phyloP scores from a whole-genome alignment of 2,797 vertebrate genomes.

The Synaphobranchus kaupii region DNA sequence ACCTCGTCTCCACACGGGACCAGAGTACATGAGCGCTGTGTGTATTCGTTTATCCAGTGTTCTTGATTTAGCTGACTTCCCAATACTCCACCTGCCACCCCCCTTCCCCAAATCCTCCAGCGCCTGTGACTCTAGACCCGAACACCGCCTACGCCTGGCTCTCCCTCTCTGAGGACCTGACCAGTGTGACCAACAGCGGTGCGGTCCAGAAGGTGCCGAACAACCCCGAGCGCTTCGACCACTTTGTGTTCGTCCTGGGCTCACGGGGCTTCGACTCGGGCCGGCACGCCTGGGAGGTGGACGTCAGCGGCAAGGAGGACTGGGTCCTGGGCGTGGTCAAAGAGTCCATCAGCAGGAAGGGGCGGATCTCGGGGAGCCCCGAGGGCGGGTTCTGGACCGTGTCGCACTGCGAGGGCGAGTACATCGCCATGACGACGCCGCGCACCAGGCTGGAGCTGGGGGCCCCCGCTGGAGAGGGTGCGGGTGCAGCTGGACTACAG shows the following conservation, averaged over 20 bases:
- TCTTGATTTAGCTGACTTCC: not conserved
- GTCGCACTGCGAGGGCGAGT: slow-evolving; percentile 69
- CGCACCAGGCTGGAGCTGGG: slow-evolving; percentile 55
- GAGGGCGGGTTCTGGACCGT: slow-evolving; percentile 80
- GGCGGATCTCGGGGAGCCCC: slow-evolving; percentile 71
- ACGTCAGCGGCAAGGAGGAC: slow-evolving; percentile 72
- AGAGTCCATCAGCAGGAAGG: slow-evolving; percentile 72
- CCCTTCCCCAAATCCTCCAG: slow-evolving; percentile 44
- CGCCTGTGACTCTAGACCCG: slow-evolving; percentile 75
- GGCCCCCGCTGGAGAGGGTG: slow-evolving; percentile 60
- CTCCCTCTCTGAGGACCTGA: slow-evolving; percentile 68
- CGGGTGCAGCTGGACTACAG: slow-evolving; percentile 74
- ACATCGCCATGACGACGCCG: slow-evolving; percentile 76
- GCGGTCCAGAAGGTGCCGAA: slow-evolving; percentile 64
- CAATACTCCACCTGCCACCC: not conserved
- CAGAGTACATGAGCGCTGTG: not conserved
- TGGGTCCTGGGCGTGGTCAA: slow-evolving; percentile 79
- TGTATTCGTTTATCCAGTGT: not conserved
- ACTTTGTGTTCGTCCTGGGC: slow-evolving; percentile 76
- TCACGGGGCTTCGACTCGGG: slow-evolving; percentile 72
- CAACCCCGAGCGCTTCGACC: slow-evolving; percentile 75
- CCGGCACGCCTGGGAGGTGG: slow-evolving; percentile 78
- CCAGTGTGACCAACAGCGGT: slow-evolving; percentile 67
- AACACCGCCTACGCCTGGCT: slow-evolving; percentile 77
- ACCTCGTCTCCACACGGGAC: not conserved